phyloP scores from a whole-genome alignment of 2,888 invertebrate species.

The Mycalesis mineus region DNA sequence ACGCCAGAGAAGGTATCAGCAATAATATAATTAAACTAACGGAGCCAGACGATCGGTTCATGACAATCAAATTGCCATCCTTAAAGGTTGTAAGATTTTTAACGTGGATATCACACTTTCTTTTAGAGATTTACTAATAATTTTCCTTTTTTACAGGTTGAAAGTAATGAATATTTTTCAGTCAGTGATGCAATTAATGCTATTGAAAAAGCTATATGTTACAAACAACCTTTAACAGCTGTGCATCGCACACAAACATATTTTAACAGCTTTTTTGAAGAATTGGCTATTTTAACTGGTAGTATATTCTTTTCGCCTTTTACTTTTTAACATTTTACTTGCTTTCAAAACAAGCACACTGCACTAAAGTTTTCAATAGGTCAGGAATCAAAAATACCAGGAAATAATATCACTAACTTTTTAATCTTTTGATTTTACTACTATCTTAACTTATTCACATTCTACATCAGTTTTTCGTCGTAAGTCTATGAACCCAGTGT shows the following conservation, averaged over 20 bases:
- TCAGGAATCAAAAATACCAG: no score
- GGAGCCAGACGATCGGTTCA: background rate
- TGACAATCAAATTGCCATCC: background rate
- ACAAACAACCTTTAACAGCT: background rate
- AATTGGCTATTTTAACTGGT: slow-evolving; percentile 12
- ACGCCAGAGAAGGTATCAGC: background rate
- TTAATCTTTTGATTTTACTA: no score
- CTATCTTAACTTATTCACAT: no score
- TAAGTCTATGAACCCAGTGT: no score
- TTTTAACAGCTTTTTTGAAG: slow-evolving; percentile 2
- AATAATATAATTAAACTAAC: background rate
- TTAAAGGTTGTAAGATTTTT: background rate
- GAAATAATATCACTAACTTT: no score
- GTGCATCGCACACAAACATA: background rate
- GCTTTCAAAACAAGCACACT: no score
- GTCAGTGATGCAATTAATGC: slow-evolving; percentile 3
- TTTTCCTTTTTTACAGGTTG: background rate
- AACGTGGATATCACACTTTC: no score
- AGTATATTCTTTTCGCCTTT: background rate
- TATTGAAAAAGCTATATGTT: slow-evolving; percentile 3
- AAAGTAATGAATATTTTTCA: background rate
- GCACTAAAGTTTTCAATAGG: no score
- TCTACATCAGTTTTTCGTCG: no score
- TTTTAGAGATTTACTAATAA: no score
- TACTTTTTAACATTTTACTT: no score